Percentiles rank a stretch among this genome's conserved stretches.
phyloP scores from a whole-genome alignment of 2,113 vertebrate species.

The Poecile atricapillus region DNA sequence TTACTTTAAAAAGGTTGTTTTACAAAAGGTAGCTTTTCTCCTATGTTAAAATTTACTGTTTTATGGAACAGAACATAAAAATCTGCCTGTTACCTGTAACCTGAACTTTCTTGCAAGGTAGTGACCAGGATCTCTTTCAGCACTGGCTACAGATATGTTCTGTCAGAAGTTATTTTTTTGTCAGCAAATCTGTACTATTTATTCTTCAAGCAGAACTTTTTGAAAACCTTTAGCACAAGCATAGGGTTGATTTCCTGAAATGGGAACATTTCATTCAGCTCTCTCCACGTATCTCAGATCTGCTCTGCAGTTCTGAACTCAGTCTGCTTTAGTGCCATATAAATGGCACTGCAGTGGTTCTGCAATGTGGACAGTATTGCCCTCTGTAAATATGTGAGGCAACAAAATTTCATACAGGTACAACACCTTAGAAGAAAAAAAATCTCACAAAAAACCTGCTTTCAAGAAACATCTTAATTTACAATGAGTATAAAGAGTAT shows the following conservation, averaged over 20 bases:
- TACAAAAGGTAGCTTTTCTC: not conserved
- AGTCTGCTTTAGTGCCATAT: not conserved
- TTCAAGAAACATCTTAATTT: not conserved
- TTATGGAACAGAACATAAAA: not conserved
- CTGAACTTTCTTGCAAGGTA: not conserved
- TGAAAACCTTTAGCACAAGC: not conserved
- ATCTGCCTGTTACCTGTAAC: not conserved
- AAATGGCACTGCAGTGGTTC: not conserved
- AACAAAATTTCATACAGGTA: not conserved
- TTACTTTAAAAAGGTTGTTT: not conserved
- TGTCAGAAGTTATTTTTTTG: not conserved
- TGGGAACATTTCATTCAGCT: not conserved
- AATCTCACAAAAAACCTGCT: not conserved
- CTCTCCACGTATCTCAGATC: not conserved
- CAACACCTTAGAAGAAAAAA: not conserved
- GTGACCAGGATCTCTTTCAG: not conserved
- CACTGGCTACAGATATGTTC: not conserved
- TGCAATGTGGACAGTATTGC: not conserved
- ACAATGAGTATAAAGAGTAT: not conserved
- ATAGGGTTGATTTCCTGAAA: not conserved
- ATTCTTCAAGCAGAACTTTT: not conserved
- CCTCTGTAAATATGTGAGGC: not conserved
- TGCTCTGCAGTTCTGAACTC: not conserved
- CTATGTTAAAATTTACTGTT: not conserved
- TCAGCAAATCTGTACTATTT: not conserved